Percentiles rank a stretch among this genome's conserved stretches.
Evolutionary conservation across 2,888 invertebrate species (phyloP).

Genomic region (Ceriagrion tenellum): DNA sequence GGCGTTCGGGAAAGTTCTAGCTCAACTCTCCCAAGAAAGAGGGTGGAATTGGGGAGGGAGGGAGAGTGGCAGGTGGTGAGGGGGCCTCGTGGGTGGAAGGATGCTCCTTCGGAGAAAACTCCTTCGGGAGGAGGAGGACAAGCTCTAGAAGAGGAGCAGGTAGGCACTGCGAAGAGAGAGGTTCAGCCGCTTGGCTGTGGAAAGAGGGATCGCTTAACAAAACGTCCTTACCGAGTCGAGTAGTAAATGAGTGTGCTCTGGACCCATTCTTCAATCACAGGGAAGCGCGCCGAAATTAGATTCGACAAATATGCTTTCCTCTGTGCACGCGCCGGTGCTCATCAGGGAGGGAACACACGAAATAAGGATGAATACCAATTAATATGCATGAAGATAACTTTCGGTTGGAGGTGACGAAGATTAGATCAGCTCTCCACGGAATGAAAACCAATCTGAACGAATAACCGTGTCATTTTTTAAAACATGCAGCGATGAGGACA

Average conservation of each 20-base stretch:
- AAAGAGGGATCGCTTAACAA: neutral
- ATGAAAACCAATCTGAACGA: neutral
- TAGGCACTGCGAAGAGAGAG: neutral
- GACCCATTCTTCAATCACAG: neutral
- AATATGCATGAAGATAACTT: neutral
- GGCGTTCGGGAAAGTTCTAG: conserved; percentile 57
- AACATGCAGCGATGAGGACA: too few species aligned
- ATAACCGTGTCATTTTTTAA: neutral
- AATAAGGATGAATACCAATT: neutral
- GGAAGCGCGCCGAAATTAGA: neutral
- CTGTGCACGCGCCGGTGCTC: neutral
- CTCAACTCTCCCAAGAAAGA: conserved; percentile 3
- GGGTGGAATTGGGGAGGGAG: neutral
- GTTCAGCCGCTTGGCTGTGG: neutral
- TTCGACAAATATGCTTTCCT: neutral
- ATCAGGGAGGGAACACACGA: neutral
- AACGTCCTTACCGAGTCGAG: neutral
- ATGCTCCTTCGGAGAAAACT: neutral
- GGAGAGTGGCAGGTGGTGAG: neutral
- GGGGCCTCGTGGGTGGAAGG: neutral
- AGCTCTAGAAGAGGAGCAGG: neutral
- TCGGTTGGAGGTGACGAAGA: neutral
- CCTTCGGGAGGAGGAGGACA: too few species aligned
- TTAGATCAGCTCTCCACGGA: neutral
- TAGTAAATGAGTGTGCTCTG: neutral